Conservation (phyloP, 92 coral and sea anemone genomes). For the Parazoanthus swiftii region DNA sequence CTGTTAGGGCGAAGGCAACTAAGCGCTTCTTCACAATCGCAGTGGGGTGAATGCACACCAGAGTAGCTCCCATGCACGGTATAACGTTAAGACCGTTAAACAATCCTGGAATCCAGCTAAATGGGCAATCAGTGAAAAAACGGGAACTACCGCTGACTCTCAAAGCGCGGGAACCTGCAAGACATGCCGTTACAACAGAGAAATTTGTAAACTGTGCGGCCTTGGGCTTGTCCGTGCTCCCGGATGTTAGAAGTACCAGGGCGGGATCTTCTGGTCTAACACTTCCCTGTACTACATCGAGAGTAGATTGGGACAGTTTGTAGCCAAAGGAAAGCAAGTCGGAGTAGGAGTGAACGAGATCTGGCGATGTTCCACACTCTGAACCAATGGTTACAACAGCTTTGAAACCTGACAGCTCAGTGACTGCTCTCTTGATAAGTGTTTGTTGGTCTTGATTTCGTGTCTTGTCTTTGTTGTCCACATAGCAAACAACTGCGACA, state of each 20-base stretch:
- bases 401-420: not conserved
- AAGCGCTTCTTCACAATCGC: not conserved
- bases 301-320: not conserved
- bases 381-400: not conserved
- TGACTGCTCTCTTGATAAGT: not conserved
- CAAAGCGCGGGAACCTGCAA: not conserved
- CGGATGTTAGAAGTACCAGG: not conserved
- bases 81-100: not conserved
- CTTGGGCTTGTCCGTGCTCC: constrained; percentile 8
- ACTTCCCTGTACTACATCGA: not conserved
- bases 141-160: not conserved
- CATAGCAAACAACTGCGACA: not conserved
- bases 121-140: not conserved
- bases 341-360: not conserved
- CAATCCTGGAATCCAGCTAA: constrained; percentile 1
- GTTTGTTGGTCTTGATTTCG: not conserved
- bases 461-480: not conserved
- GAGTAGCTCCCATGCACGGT: constrained; percentile 1
- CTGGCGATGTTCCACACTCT: not conserved
- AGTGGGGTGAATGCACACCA: constrained; percentile 6
- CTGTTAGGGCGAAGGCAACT: not conserved
- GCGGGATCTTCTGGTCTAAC: not conserved
- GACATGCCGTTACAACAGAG: not conserved
- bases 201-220: not conserved
- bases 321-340: not conserved